These are phyloP conservation scores for Ophioderma brevispina DNA, from an alignment of 35 echinoderm and acorn worm genomes.

Conservation along the genomic window DNA sequence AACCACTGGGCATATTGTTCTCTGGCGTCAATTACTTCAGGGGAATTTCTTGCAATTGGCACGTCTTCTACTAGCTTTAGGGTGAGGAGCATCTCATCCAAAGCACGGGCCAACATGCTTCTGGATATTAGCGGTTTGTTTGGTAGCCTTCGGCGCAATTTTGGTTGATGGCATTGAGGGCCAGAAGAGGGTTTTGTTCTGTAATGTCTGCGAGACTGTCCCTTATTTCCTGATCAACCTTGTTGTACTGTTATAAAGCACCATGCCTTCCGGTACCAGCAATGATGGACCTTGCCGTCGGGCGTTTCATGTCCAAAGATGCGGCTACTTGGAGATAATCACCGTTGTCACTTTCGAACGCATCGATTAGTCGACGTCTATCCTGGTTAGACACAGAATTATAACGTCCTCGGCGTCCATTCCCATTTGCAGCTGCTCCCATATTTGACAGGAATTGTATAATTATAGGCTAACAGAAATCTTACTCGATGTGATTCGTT, in stretches of 20 bases:
- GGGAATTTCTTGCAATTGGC: neutral
- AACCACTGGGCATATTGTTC: too few species aligned
- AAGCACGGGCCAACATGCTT: neutral
- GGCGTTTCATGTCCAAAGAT: neutral
- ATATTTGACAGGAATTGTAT: neutral
- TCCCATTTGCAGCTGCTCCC: neutral
- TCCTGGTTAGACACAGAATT: neutral
- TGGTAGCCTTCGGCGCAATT: neutral
- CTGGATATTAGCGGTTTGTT: neutral
- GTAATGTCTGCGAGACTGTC: neutral
- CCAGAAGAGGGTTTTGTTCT: neutral
- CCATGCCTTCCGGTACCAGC: neutral
- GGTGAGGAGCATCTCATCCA: constrained; percentile 27
- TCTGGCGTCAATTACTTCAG: neutral
- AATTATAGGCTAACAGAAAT: neutral
- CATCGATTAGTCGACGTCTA: neutral
- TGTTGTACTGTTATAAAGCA: too few species aligned
- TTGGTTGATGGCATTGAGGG: neutral
- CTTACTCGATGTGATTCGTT: neutral
- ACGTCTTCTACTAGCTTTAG: constrained; percentile 17
- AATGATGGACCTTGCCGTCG: neutral
- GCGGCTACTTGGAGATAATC: neutral
- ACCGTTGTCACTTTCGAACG: neutral
- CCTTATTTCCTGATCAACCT: too few species aligned
- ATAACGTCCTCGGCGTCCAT: neutral